A percentile compares a stretch with the other conserved stretches of the same genome.
These are phyloP conservation scores for Zalophus californianus DNA, from an alignment of 2,797 vertebrate genomes.

Conservation along the genomic window DNA sequence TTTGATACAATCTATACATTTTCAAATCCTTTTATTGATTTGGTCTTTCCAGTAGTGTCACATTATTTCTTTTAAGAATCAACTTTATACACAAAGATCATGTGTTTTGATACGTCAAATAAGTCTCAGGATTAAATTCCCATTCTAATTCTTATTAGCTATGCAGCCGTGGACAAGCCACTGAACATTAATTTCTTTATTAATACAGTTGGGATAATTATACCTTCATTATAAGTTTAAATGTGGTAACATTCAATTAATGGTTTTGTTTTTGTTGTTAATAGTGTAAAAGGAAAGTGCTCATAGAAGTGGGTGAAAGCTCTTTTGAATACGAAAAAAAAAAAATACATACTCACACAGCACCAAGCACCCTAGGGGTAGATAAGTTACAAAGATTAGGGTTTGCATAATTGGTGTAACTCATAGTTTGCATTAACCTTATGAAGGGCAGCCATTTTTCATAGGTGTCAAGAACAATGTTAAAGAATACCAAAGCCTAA, in stretches of 20 bases:
- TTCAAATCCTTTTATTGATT: slow-evolving; percentile 36
- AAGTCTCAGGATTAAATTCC: slow-evolving; percentile 28
- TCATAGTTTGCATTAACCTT: slow-evolving; percentile 81
- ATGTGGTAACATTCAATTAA: slow-evolving; percentile 64
- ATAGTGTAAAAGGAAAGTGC: slow-evolving; percentile 58
- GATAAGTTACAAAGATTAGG: slow-evolving; percentile 80
- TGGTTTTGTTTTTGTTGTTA: slow-evolving; percentile 75
- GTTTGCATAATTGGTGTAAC: slow-evolving; percentile 81
- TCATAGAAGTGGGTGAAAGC: slow-evolving; percentile 65
- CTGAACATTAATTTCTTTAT: slow-evolving; percentile 69
- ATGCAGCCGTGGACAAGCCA: background rate
- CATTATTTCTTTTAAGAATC: background rate
- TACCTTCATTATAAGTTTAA: slow-evolving; percentile 68
- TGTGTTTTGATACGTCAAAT: background rate
- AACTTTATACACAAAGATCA: background rate
- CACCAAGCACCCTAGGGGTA: slow-evolving; percentile 75
- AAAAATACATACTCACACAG: slow-evolving; percentile 29
- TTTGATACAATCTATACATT: background rate
- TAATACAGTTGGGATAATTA: slow-evolving; percentile 69
- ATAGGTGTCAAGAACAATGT: slow-evolving; percentile 75
- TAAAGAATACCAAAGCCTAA: slow-evolving; percentile 79
- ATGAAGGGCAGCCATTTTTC: slow-evolving; percentile 82
- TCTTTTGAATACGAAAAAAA: slow-evolving; percentile 66
- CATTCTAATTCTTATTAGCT: slow-evolving; percentile 57
- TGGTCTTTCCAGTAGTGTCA: background rate